Percentiles rank a stretch among this genome's conserved stretches.
Conservation (phyloP, 2,113 vertebrate genomes). For the Megaceryle torquata region DNA sequence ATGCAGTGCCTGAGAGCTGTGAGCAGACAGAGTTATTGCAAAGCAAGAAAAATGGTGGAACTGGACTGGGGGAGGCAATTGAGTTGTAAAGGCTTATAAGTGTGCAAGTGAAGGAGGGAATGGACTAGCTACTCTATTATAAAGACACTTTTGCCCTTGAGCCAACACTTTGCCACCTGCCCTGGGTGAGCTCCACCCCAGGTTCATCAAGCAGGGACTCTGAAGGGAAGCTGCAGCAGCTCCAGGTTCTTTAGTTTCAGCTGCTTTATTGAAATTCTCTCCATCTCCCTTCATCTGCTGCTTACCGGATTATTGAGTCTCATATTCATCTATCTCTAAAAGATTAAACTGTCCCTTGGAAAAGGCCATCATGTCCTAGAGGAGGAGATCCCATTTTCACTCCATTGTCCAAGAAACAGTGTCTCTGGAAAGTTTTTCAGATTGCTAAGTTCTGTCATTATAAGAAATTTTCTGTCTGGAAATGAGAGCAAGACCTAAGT, state of each 20-base stretch:
- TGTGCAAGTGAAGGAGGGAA: background rate
- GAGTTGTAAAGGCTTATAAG: background rate
- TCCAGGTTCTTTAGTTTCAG: background rate
- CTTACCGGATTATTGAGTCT: slow-evolving; percentile 63
- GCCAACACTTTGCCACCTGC: background rate
- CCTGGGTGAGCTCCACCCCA: background rate
- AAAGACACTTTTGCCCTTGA: background rate
- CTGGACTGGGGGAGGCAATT: background rate
- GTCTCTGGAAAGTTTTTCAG: slow-evolving; percentile 23
- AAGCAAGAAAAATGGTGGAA: background rate
- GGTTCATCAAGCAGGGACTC: background rate
- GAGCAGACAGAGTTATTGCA: background rate
- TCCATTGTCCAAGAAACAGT: slow-evolving; percentile 36
- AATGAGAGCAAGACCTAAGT: background rate
- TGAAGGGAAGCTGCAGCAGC: background rate
- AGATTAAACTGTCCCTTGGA: slow-evolving; percentile 76
- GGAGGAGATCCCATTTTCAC: slow-evolving; percentile 63
- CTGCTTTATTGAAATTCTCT: slow-evolving; percentile 70
- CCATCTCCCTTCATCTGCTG: slow-evolving; percentile 52
- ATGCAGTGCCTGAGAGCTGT: background rate
- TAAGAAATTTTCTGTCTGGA: background rate
- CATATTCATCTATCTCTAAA: slow-evolving; percentile 73
- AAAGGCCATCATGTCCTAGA: slow-evolving; percentile 72
- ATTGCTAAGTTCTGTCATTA: background rate
- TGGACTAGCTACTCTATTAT: background rate